Conservation (phyloP, 2,113 vertebrate species). For the Crypturellus undulatus region DNA sequence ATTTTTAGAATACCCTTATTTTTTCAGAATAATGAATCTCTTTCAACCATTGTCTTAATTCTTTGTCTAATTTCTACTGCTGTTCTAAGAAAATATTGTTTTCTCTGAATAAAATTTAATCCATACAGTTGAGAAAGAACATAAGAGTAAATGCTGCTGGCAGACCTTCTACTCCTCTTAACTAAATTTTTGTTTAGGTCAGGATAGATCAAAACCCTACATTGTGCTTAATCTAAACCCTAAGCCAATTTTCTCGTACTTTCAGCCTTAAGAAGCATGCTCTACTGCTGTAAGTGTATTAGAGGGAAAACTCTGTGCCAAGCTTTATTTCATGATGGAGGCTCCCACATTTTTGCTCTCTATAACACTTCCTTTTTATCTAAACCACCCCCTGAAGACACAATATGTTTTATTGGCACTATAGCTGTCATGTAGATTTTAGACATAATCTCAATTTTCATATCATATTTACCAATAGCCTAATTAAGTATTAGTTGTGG, state of each 20-base stretch:
- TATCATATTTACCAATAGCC: neutral
- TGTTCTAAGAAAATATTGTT: neutral
- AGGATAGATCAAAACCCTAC: neutral
- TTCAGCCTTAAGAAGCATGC: no score
- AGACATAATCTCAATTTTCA: neutral
- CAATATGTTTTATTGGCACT: neutral
- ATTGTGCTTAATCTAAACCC: neutral
- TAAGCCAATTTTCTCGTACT: neutral
- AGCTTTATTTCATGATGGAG: neutral
- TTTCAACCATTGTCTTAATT: neutral
- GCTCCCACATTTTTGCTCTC: neutral
- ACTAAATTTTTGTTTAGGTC: neutral
- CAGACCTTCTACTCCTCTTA: neutral
- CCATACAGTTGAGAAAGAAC: neutral
- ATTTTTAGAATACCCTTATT: neutral
- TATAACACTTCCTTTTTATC: neutral
- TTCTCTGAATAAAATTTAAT: neutral
- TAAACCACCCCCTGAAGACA: neutral
- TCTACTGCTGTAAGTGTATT: no score
- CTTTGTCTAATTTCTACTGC: neutral
- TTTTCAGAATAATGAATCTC: neutral
- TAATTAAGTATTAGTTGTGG: neutral
- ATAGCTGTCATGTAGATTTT: neutral
- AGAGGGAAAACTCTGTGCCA: neutral
- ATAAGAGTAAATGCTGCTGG: neutral